Evolutionary conservation across 2,113 vertebrate genomes (phyloP).

Genomic region (Equus przewalskii): DNA sequence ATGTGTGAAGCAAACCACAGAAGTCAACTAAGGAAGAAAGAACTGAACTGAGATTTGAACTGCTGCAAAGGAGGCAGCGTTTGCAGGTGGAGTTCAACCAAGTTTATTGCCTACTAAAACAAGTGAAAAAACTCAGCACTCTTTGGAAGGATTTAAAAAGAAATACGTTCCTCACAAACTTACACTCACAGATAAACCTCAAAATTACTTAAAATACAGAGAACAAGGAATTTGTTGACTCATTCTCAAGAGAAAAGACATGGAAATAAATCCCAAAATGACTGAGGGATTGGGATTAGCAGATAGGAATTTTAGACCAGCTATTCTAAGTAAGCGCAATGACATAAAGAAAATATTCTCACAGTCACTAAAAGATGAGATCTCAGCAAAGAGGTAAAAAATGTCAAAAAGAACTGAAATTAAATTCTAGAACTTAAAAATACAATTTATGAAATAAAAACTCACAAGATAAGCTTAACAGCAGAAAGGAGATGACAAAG

Average conservation of each 20-base stretch:
- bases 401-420: not conserved
- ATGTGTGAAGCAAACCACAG: not conserved
- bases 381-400: not conserved
- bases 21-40: not conserved
- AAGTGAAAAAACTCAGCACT: not conserved
- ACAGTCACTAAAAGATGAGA: not conserved
- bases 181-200: not conserved
- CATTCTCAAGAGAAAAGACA: not conserved
- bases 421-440: conserved; percentile 17
- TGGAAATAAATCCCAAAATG: not conserved
- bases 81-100: not conserved
- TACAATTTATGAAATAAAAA: not conserved
- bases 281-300: not conserved
- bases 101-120: not conserved
- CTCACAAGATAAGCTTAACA: not conserved
- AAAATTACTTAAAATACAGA: not conserved
- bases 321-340: not conserved
- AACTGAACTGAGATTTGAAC: not conserved
- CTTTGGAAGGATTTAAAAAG: not conserved
- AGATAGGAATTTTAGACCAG: not conserved
- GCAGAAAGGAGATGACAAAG: not conserved
- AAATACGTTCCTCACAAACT: not conserved
- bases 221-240: not conserved
- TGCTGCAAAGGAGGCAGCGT: not conserved
- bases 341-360: not conserved